phyloP scores from a whole-genome alignment of 2,888 invertebrate genomes.

The Pammene aurita region DNA sequence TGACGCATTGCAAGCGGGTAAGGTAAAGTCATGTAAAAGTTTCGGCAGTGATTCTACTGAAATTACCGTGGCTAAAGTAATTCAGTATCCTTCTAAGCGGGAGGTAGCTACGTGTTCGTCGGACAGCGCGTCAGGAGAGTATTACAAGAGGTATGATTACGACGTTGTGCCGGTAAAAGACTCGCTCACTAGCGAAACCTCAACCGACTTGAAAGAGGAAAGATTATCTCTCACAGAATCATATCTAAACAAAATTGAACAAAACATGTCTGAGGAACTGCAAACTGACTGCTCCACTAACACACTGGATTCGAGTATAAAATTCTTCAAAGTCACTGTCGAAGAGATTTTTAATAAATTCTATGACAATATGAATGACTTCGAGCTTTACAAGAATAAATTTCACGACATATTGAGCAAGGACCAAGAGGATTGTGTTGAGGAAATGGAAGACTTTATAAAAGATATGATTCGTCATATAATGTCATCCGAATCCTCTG shows the following conservation, averaged over 20 bases:
- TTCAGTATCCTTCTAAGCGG: slow-evolving; percentile 11
- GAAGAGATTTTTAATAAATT: slow-evolving; percentile 72
- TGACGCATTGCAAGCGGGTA: neutral
- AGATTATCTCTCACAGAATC: slow-evolving; percentile 60
- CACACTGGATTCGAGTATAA: slow-evolving; percentile 67
- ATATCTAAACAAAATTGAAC: slow-evolving; percentile 64
- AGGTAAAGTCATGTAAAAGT: slow-evolving; percentile 9
- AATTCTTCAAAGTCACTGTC: slow-evolving; percentile 69
- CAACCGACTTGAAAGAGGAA: slow-evolving; percentile 43
- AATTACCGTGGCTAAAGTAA: neutral
- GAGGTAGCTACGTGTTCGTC: slow-evolving; percentile 22
- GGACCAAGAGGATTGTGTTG: slow-evolving; percentile 59
- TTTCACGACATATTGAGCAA: slow-evolving; percentile 68
- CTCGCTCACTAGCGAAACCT: slow-evolving; percentile 44
- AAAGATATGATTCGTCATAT: slow-evolving; percentile 71
- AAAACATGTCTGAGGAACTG: slow-evolving; percentile 63
- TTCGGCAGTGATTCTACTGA: neutral
- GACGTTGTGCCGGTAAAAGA: slow-evolving; percentile 8
- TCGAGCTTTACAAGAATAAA: slow-evolving; percentile 66
- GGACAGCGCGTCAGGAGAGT: slow-evolving; percentile 51
- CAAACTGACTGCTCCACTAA: slow-evolving; percentile 55
- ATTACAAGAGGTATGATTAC: slow-evolving; percentile 55
- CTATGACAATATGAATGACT: slow-evolving; percentile 64
- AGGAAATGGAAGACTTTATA: slow-evolving; percentile 71
- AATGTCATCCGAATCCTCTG: slow-evolving; percentile 59